Conservation (phyloP, 2,797 vertebrate genomes). For the Hybognathus amarus region DNA sequence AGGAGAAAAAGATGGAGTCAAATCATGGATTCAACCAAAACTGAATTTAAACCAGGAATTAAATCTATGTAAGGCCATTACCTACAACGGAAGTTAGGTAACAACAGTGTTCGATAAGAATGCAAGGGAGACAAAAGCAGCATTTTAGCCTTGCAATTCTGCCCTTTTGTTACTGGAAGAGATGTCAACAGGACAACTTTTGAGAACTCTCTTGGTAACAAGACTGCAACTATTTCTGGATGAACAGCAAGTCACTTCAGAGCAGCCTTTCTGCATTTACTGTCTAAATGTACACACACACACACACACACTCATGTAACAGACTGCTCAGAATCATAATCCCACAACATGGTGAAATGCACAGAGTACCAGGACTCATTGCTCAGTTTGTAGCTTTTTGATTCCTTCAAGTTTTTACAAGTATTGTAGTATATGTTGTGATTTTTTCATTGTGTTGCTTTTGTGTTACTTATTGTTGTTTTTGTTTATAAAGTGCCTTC, state of each 20-base stretch:
- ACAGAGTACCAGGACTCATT: slow-evolving; percentile 7
- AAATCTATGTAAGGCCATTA: slow-evolving; percentile 27
- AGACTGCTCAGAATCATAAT: not conserved
- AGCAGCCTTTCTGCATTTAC: slow-evolving; percentile 3
- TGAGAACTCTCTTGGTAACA: not conserved
- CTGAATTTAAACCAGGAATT: not conserved
- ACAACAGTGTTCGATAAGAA: slow-evolving; percentile 30
- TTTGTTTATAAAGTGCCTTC: slow-evolving; percentile 80
- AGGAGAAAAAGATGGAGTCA: not conserved
- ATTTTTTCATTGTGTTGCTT: slow-evolving; percentile 44
- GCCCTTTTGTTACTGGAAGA: slow-evolving; percentile 20
- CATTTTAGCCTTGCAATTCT: slow-evolving; percentile 9
- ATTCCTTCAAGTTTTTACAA: slow-evolving; percentile 41
- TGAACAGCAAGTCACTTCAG: slow-evolving; percentile 24
- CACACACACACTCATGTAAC: not conserved
- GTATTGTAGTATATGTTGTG: slow-evolving; percentile 20
- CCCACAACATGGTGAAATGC: slow-evolving; percentile 16
- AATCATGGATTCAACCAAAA: not conserved
- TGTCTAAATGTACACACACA: not conserved
- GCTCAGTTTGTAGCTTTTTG: slow-evolving; percentile 18
- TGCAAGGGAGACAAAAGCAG: slow-evolving; percentile 22
- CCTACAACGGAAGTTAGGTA: slow-evolving; percentile 24
- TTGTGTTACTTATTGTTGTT: slow-evolving; percentile 48
- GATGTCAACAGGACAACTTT: not conserved
- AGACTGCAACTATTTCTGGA: slow-evolving; percentile 11